Base-by-base conservation (phyloP, 2,888 invertebrate genomes). In the Actias luna region DNA sequence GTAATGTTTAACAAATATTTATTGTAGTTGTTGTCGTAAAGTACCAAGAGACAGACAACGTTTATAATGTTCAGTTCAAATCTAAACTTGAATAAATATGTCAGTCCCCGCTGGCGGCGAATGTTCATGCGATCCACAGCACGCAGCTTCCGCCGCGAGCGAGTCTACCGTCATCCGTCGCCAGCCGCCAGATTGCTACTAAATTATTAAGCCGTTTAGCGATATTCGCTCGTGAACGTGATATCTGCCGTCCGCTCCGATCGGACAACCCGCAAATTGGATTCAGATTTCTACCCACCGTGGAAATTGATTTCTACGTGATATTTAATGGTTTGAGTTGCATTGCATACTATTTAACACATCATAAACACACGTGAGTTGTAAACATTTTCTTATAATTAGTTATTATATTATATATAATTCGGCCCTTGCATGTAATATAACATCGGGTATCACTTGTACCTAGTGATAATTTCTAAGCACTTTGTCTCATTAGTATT, bases 171-270 rank as follows among this genome's bases (percentile, higher is more conserved):
- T 72, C 77, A 72, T 70, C 73, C 70, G 71, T 69, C 74, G 76
- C 75, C 67, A 71, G 75, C 78, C 75, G 77, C 71, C 84, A 85
- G 88, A 88, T 87, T 87, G 88, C 87, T 85, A 86, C 89, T 92
- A 90, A 92, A 92, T 92, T 87, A 92, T 92, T 92, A 89, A 91
- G 88, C 87, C 88, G 88, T 89, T 92, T 92, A 92, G 89, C 82
- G 90, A 92, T 92, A 92, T 90, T 91, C 89, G 79, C 80, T 82
- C 77, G 82, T 82, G 89, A 89, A 82, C 77, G 82, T 82, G 89
- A 89, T 90, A 89, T 85, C 88, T 83, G 82, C 80, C 87, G 85
- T 76, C 80, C 82, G 80, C 81, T 80, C 76, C 85, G 80, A 87
- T 87, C 90, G 88, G 92, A 92, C 92, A 90, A 88, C 85, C 88